Conservation (phyloP, 2,888 invertebrate species). For the Parapristionchus giblindavisi region DNA sequence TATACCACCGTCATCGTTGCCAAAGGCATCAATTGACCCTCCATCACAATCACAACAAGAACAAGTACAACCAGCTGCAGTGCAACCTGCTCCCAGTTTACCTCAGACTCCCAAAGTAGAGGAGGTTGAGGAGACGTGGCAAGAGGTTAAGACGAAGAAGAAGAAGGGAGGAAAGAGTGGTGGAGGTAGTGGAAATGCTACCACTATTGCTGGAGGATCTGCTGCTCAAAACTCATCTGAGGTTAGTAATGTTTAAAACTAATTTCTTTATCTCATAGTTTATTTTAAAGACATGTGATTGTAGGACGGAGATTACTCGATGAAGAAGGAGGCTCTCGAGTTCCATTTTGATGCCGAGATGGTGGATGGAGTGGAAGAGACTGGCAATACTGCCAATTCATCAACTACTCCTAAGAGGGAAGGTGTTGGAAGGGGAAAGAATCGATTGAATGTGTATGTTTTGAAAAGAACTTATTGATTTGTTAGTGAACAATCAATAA, state of each 20-base stretch:
- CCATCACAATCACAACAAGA: neutral
- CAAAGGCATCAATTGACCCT: neutral
- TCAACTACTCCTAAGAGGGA: slow-evolving; percentile 19
- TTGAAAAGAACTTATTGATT: neutral
- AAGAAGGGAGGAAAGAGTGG: slow-evolving; percentile 49
- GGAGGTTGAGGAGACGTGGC: slow-evolving; percentile 51
- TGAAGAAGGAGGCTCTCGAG: slow-evolving; percentile 75
- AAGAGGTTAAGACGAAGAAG: slow-evolving; percentile 57
- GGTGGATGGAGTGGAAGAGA: slow-evolving; percentile 70
- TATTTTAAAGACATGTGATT: neutral
- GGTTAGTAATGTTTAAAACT: neutral
- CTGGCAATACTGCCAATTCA: neutral
- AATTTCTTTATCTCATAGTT: neutral
- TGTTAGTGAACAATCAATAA: neutral
- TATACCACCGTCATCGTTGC: neutral
- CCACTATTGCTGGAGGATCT: neutral
- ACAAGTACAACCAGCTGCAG: neutral
- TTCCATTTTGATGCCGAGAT: slow-evolving; percentile 97
- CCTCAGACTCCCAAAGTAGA: slow-evolving; percentile 42
- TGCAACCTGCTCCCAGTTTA: slow-evolving; percentile 3
- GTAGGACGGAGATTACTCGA: neutral
- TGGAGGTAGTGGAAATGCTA: slow-evolving; percentile 37
- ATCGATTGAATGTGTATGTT: slow-evolving; percentile 3
- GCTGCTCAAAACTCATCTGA: neutral
- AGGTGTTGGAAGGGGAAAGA: slow-evolving; percentile 33